Conservation (phyloP, 53 echinoderm and acorn worm genomes). For the Pentamera pediparva region DNA sequence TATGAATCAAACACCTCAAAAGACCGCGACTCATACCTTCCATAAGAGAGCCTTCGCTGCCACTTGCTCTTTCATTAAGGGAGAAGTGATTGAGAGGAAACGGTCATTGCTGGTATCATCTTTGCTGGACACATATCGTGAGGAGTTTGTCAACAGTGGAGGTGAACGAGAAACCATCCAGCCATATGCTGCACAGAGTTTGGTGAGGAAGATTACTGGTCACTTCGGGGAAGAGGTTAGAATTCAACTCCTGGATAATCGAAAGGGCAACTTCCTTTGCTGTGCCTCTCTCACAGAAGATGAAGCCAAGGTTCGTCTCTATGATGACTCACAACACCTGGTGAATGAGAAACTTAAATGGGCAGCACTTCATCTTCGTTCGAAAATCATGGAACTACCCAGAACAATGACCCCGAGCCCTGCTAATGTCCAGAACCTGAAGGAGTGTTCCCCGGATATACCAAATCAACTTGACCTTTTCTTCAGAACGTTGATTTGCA, state of each 20-base stretch:
- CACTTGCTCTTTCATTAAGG: slow-evolving; percentile 9
- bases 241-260: background rate
- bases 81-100: slow-evolving; percentile 7
- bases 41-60: slow-evolving; percentile 36
- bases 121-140: slow-evolving; percentile 22
- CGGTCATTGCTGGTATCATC: slow-evolving; percentile 16
- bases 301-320: slow-evolving; percentile 25
- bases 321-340: slow-evolving; percentile 22
- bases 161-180: slow-evolving; percentile 24
- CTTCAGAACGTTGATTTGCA: slow-evolving; percentile 27
- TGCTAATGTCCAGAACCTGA: slow-evolving; percentile 47
- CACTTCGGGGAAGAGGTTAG: slow-evolving; percentile 22
- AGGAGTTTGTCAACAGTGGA: slow-evolving; percentile 24
- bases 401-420: slow-evolving; percentile 48
- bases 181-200: slow-evolving; percentile 28
- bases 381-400: slow-evolving; percentile 41
- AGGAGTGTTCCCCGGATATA: slow-evolving; percentile 46
- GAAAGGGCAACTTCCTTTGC: slow-evolving; percentile 41
- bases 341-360: slow-evolving; percentile 41
- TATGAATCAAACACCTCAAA: background rate
- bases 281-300: slow-evolving; percentile 31
- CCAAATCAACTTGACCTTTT: slow-evolving; percentile 50
- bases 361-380: slow-evolving; percentile 53
- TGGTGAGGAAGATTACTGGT: slow-evolving; percentile 36
- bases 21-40: background rate